A percentile compares a stretch with the other conserved stretches of the same genome.
These are phyloP conservation scores for Torymus tubicola DNA, from an alignment of 2,888 invertebrate species.

Conservation along the genomic window DNA sequence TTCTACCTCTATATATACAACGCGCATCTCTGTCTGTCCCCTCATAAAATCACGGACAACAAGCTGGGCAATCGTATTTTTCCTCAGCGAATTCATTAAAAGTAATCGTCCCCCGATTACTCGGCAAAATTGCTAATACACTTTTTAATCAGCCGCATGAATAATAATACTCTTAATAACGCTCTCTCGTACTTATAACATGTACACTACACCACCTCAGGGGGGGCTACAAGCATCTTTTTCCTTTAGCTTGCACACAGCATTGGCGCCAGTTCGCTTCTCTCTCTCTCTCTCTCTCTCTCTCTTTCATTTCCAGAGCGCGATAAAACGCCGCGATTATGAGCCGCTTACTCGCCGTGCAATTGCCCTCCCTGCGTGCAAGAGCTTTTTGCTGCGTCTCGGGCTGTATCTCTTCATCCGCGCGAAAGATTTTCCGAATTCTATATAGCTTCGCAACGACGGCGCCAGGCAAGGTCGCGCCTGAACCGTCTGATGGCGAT, in stretches of 20 bases:
- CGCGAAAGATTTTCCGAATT: conserved; percentile 45
- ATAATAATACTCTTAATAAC: conserved; percentile 42
- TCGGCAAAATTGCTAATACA: conserved; percentile 4
- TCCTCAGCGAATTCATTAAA: conserved; percentile 18
- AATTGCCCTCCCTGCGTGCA: conserved; percentile 5
- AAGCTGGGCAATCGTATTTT: conserved; percentile 4
- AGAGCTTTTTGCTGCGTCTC: not conserved
- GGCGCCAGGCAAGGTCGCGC: not conserved
- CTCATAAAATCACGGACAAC: not conserved
- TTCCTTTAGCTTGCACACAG: not conserved
- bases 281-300: not conserved
- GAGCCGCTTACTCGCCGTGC: conserved; percentile 41
- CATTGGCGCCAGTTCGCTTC: not conserved
- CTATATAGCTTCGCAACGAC: not conserved
- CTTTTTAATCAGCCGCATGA: conserved; percentile 34
- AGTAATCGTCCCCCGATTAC: conserved; percentile 10
- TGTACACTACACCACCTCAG: too few relatives aligned
- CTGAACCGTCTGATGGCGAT: not conserved
- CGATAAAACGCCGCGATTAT: conserved; percentile 43
- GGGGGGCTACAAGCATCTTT: too few relatives aligned
- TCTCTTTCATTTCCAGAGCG: conserved; percentile 34
- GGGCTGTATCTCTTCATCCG: conserved; percentile 47
- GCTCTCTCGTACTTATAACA: not conserved
- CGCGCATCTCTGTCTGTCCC: not conserved
- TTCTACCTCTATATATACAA: too few relatives aligned